A percentile compares a stretch with the other conserved stretches of the same genome.
These are phyloP conservation scores for Fregetta grallaria DNA, from an alignment of 2,113 vertebrate genomes.

Conservation along the genomic window DNA sequence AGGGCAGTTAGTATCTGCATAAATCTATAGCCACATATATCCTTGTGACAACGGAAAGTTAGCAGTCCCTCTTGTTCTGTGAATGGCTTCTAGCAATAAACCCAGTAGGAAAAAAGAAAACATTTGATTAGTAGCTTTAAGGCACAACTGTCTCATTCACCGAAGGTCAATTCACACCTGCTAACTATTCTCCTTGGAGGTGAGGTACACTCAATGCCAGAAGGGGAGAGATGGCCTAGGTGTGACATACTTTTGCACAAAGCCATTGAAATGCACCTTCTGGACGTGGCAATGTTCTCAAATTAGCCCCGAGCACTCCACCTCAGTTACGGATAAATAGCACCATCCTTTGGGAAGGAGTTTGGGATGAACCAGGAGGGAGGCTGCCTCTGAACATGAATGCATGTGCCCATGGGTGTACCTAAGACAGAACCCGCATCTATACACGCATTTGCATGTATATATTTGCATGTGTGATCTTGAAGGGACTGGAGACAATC, in stretches of 20 bases:
- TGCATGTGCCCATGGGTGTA: too few species aligned
- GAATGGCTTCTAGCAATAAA: constrained; percentile 7
- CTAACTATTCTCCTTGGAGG: neutral
- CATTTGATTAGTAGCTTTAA: neutral
- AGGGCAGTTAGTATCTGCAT: neutral
- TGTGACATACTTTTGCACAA: constrained; percentile 2
- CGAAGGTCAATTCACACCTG: constrained; percentile 17
- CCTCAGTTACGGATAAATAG: accelerated
- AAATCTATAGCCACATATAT: neutral
- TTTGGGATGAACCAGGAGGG: neutral
- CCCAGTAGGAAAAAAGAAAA: neutral
- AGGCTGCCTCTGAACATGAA: neutral
- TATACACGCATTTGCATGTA: accelerated
- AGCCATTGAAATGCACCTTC: neutral
- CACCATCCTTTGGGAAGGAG: neutral
- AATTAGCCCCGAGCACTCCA: neutral
- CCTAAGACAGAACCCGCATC: neutral
- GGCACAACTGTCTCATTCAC: neutral
- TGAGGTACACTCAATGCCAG: neutral
- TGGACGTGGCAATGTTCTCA: neutral
- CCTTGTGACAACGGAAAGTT: neutral
- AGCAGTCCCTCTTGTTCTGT: neutral
- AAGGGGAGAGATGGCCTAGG: neutral
- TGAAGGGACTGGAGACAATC: neutral
- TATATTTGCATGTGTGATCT: neutral